phyloP scores from a whole-genome alignment of 1,140 invertebrate species.

The Saxidomus purpurata region DNA sequence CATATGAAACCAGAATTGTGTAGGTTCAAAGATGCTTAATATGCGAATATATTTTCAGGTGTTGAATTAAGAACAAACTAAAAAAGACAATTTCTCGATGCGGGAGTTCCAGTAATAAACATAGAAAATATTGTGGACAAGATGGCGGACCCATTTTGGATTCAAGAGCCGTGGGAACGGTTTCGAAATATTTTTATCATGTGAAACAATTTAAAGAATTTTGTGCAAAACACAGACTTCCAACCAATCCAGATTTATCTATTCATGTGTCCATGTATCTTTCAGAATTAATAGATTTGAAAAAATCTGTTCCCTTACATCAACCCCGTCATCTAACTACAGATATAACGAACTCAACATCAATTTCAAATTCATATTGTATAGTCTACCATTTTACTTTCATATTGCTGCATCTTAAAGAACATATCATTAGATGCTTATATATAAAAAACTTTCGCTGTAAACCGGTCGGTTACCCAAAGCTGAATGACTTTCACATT shows the following conservation, averaged over 20 bases:
- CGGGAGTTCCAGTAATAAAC: neutral
- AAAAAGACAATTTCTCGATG: neutral
- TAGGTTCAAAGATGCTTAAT: neutral
- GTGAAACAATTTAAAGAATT: neutral
- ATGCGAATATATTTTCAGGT: neutral
- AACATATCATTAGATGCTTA: too few relatives aligned
- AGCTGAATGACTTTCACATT: too few relatives aligned
- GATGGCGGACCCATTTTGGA: neutral
- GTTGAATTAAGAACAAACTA: neutral
- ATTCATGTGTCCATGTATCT: constrained; percentile 58
- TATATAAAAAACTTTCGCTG: too few relatives aligned
- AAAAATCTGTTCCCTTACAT: neutral
- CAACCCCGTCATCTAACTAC: too few relatives aligned
- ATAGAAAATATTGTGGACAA: neutral
- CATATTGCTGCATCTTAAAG: too few relatives aligned
- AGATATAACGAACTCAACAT: too few relatives aligned
- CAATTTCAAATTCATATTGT: too few relatives aligned
- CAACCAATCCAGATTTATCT: neutral
- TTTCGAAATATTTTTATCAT: neutral
- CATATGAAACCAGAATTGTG: neutral
- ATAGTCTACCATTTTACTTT: too few relatives aligned
- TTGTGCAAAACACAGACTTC: too few relatives aligned
- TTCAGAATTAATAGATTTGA: constrained; percentile 32
- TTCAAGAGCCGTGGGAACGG: neutral
- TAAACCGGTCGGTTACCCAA: too few relatives aligned